A percentile compares a stretch with the other conserved stretches of the same genome.
Evolutionary conservation across 2,113 vertebrate genomes (phyloP).

Genomic region (Centrocercus urophasianus): DNA sequence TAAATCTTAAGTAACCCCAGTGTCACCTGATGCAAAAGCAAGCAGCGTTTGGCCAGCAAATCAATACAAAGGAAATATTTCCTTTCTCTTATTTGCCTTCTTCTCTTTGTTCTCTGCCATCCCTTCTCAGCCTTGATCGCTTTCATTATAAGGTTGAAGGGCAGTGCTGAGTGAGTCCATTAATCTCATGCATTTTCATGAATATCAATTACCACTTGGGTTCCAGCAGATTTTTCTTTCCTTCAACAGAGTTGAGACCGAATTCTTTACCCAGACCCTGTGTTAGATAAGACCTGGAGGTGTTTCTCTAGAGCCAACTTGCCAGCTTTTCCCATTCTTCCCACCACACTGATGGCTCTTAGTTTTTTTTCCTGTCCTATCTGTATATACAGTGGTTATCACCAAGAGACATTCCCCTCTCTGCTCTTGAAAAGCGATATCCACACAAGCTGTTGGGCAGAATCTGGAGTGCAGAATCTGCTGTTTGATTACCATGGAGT

Average conservation of each 20-base stretch:
- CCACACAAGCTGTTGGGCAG: conserved; percentile 23
- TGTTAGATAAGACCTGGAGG: not conserved
- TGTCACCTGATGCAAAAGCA: not conserved
- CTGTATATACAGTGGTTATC: conserved; percentile 1
- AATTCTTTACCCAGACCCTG: not conserved
- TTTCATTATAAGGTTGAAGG: conserved; percentile 39
- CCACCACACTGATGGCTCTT: not conserved
- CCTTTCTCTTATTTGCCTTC: not conserved
- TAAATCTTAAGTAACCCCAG: not conserved
- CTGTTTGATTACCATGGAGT: conserved; percentile 61
- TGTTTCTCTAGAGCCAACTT: not conserved
- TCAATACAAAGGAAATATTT: not conserved
- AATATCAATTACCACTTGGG: conserved; percentile 33
- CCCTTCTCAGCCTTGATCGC: not conserved
- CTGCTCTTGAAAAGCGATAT: conserved; percentile 62
- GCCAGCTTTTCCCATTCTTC: not conserved
- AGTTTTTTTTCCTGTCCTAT: not conserved
- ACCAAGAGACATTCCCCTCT: conserved; percentile 48
- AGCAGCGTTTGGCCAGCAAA: not conserved
- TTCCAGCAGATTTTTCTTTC: conserved; percentile 19
- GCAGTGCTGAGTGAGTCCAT: not conserved
- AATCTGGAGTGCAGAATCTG: conserved; percentile 49
- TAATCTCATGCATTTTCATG: conserved; percentile 60
- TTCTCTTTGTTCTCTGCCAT: not conserved
- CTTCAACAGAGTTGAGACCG: not conserved